Conservation (phyloP, 2,797 vertebrate genomes). For the Phrynocephalus vlangalii region DNA sequence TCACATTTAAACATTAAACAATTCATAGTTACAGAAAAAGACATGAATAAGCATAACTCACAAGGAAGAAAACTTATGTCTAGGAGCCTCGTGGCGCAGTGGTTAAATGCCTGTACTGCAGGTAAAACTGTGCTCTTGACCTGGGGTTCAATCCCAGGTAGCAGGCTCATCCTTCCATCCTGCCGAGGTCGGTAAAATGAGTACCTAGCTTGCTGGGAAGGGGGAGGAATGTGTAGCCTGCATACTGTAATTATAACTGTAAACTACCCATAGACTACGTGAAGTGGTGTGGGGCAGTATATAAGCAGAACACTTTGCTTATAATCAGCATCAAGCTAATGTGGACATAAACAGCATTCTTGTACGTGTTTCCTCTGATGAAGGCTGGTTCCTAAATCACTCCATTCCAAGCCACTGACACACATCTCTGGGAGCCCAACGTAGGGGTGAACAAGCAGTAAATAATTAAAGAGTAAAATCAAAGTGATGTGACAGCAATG, state of each 20-base stretch:
- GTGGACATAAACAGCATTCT: not conserved
- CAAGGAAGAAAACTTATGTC: not conserved
- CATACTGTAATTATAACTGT: too few species aligned
- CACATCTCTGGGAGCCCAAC: not conserved
- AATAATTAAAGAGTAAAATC: constrained; percentile 18
- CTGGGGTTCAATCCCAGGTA: too few species aligned
- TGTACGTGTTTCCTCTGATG: not conserved
- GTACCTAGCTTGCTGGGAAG: too few species aligned
- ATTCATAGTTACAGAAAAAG: not conserved
- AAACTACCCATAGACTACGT: too few species aligned
- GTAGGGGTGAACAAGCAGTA: not conserved
- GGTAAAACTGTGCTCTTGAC: too few species aligned
- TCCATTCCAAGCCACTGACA: constrained; percentile 16
- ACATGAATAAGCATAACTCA: not conserved
- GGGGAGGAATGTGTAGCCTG: too few species aligned
- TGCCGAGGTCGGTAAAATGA: too few species aligned
- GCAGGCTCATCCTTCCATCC: too few species aligned
- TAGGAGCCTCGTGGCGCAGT: too few species aligned
- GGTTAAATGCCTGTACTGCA: too few species aligned
- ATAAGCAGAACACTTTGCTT: too few species aligned
- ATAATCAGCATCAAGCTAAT: not conserved
- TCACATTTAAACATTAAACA: not conserved
- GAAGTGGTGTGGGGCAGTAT: too few species aligned
- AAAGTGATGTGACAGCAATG: constrained; percentile 2
- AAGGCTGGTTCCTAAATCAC: not conserved